Percentiles rank a stretch among this genome's conserved stretches.
Conservation (phyloP, 2,113 vertebrate genomes). For the Abramis brama region DNA sequence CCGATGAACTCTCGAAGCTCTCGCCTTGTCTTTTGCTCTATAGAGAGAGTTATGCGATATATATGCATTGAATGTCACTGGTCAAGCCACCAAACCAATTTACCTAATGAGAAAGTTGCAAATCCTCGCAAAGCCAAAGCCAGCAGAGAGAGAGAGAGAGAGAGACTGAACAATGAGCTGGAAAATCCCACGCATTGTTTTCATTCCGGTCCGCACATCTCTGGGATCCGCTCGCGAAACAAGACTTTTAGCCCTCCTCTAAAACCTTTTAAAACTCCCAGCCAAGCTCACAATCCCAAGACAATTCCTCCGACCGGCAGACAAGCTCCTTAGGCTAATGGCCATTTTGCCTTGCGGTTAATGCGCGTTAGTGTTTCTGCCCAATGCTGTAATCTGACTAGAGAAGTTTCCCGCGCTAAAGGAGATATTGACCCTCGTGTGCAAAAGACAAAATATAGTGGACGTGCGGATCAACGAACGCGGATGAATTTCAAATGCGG, state of each 20-base stretch:
- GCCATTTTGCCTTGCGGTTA: slow-evolving; percentile 46
- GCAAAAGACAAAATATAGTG: background rate
- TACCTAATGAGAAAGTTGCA: slow-evolving; percentile 69
- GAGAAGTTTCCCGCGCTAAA: background rate
- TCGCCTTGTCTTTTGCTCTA: background rate
- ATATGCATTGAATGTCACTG: background rate
- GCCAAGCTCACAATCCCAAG: slow-evolving; percentile 55
- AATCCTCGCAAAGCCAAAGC: slow-evolving; percentile 65
- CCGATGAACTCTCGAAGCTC: background rate
- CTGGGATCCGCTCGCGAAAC: slow-evolving; percentile 46
- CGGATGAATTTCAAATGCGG: slow-evolving; percentile 46
- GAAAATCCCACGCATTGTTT: slow-evolving; percentile 58
- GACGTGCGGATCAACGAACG: background rate
- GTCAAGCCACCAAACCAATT: slow-evolving; percentile 62
- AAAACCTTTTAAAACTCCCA: slow-evolving; percentile 62
- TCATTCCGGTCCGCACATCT: slow-evolving; percentile 18
- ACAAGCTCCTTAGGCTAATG: slow-evolving; percentile 50
- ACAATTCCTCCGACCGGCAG: slow-evolving; percentile 46
- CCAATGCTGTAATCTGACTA: slow-evolving; percentile 41
- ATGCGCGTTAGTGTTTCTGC: slow-evolving; percentile 20
- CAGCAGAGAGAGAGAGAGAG: slow-evolving; percentile 32
- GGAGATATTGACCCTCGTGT: slow-evolving; percentile 23
- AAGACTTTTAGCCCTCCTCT: slow-evolving; percentile 53
- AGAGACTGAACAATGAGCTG: slow-evolving; percentile 49
- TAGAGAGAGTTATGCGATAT: background rate